These are phyloP conservation scores for Tetraodon nigroviridis DNA, from an alignment of 2,113 vertebrate species.

Conservation along the genomic window DNA sequence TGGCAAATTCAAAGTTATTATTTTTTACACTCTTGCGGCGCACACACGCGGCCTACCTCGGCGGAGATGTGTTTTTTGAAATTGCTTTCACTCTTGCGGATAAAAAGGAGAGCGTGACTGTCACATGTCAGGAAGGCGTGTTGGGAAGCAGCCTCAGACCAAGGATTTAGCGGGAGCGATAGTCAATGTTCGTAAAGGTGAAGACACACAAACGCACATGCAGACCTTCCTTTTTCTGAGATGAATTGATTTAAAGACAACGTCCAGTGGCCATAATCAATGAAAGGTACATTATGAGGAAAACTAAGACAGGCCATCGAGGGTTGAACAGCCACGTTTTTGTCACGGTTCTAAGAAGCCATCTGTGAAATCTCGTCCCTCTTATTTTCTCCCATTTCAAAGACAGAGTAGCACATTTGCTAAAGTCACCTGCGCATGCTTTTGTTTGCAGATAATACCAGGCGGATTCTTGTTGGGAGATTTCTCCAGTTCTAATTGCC, in stretches of 20 bases:
- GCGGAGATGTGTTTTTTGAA: conserved; percentile 31
- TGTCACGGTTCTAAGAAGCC: conserved; percentile 60
- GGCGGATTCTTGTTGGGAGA: no score
- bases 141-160: conserved; percentile 50
- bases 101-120: conserved; percentile 34
- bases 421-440: no score
- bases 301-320: conserved; percentile 70
- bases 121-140: conserved; percentile 7
- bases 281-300: conserved; percentile 71
- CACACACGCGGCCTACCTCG: conserved; percentile 23
- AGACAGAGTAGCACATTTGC: no score
- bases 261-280: conserved; percentile 70
- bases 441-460: no score
- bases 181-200: conserved; percentile 61
- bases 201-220: conserved; percentile 64
- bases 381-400: conserved; percentile 3
- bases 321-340: conserved; percentile 70
- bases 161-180: conserved; percentile 28
- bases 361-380: conserved; percentile 50
- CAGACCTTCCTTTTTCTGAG: conserved; percentile 72
- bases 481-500: no score
- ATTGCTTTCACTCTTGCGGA: conserved; percentile 44
- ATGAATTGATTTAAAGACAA: conserved; percentile 77
- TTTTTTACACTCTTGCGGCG: conserved; percentile 29
- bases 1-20: conserved; percentile 36